A percentile compares a stretch with the other conserved stretches of the same genome.
Conservation (phyloP, 2,113 vertebrate species). For the Myiozetetes cayanensis region DNA sequence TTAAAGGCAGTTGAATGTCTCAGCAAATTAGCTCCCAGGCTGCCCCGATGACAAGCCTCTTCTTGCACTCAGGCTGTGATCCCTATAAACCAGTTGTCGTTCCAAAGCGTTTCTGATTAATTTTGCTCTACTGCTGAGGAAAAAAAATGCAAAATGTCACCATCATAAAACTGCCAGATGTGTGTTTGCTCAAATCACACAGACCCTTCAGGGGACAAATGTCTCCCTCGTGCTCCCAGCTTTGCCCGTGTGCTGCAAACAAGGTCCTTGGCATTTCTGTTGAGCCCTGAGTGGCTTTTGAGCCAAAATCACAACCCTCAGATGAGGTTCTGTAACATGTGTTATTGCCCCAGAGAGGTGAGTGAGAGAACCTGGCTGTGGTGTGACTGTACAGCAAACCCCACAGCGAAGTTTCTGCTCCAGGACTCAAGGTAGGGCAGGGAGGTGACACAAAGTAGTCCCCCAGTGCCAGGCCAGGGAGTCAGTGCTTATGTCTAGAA, state of each 20-base stretch:
- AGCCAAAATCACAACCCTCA: neutral
- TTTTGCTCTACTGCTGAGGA: neutral
- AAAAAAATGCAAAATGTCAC: neutral
- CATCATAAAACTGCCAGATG: neutral
- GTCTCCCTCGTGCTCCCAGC: rapidly evolving
- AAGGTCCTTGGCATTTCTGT: neutral
- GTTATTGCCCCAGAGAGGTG: neutral
- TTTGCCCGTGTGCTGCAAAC: neutral
- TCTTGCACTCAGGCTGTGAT: neutral
- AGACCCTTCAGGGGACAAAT: neutral
- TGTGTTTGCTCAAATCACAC: neutral
- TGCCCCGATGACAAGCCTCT: neutral
- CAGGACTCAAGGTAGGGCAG: neutral
- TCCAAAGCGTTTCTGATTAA: neutral
- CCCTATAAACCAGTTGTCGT: neutral
- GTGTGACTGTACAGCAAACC: neutral
- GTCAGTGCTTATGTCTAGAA: no score
- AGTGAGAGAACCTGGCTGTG: neutral
- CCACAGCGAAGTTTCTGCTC: neutral
- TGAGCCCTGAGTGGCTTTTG: rapidly evolving
- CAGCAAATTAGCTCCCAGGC: neutral
- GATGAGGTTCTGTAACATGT: neutral
- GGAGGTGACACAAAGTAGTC: neutral
- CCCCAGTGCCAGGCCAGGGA: no score
- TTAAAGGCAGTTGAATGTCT: slow-evolving; percentile 1